A percentile compares a stretch with the other conserved stretches of the same genome.
Conservation (phyloP, 2,113 vertebrate species). For the Salvator merianae region DNA sequence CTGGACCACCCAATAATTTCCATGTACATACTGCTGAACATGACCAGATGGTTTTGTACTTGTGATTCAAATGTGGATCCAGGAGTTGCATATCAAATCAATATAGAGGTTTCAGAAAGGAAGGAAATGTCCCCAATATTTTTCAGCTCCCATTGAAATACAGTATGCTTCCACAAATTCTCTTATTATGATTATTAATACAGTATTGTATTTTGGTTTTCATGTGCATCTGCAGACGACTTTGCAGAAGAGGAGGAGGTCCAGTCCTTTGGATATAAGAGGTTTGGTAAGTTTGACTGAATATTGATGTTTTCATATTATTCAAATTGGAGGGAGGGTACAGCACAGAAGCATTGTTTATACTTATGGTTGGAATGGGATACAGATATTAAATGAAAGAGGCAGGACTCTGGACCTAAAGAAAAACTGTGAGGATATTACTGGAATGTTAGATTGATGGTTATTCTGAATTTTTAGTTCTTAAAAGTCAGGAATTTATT, state of each 20-base stretch:
- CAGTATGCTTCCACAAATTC: neutral
- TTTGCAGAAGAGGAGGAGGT: slow-evolving; percentile 97
- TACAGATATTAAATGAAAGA: neutral
- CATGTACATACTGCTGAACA: neutral
- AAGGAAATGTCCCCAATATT: neutral
- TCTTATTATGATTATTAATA: neutral
- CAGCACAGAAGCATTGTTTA: neutral
- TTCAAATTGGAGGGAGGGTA: neutral
- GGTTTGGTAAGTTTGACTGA: slow-evolving; percentile 89
- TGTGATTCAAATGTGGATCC: neutral
- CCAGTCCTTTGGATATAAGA: slow-evolving; percentile 98
- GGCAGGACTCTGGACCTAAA: neutral
- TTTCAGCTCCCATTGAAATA: neutral
- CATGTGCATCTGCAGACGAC: slow-evolving; percentile 82
- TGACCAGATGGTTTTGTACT: slow-evolving; percentile 24
- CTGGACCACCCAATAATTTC: slow-evolving; percentile 20
- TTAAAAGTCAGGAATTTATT: neutral
- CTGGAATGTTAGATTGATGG: neutral
- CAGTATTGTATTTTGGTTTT: slow-evolving; percentile 54
- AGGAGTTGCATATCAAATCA: neutral
- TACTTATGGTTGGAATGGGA: neutral
- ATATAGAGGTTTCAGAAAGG: neutral
- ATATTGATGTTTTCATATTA: neutral
- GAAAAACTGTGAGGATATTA: neutral
- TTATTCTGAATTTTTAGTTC: neutral